Evolutionary conservation across 2,113 vertebrate species (phyloP), one percentile per base, ranked within the genome.

Genomic region (Ceyx cyanopectus): DNA sequence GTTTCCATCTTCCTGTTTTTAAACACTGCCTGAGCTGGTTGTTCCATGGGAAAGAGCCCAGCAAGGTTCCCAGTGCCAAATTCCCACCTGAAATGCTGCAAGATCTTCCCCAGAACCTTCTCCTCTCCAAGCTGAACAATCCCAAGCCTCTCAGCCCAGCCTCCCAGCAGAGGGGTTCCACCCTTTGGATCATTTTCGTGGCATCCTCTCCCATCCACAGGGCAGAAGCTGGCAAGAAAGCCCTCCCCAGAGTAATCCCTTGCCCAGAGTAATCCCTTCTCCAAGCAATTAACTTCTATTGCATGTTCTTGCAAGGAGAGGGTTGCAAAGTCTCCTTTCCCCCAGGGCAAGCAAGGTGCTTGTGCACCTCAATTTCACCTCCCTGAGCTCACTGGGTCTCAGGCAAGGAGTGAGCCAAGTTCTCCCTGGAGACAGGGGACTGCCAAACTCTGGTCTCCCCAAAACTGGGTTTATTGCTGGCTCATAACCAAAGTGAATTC

Each of bases 1-100:
- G 21, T 56, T 30, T 5, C 16, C n/a, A 41, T 11, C 0, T 2
- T 26, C 6, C 45, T 56, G 13, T 0, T 27, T 45, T 12, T 27
- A 54, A 27, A 20, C 5, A 46, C 27, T n/a, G 57, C 51, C 4
- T 0, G 1, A 79, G 58, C 63, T 37, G 5, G 0, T 40, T 10
- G 32, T 10, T n/a, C 75, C 80, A 45, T 12, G 18, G 22, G 1
- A 5, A n/a, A 32, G 17, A 53, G 41, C 43, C 43, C 81, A 60
- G 70, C 17, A 12, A 12, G 23, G 50, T 0, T 74, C 68, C 9
- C 1, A 0, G n/a, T 3, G 66, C 65, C 66, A 19, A 84, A 81
- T 43, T 75, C 81, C 40, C 63, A 54, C 15, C 34, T 54, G 53
- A 54, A 54, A 54, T 26, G 53, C 53, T 26, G 11, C 53, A 54